phyloP scores from a whole-genome alignment of 2,113 vertebrate species.

The Amblyopsis rosae region DNA sequence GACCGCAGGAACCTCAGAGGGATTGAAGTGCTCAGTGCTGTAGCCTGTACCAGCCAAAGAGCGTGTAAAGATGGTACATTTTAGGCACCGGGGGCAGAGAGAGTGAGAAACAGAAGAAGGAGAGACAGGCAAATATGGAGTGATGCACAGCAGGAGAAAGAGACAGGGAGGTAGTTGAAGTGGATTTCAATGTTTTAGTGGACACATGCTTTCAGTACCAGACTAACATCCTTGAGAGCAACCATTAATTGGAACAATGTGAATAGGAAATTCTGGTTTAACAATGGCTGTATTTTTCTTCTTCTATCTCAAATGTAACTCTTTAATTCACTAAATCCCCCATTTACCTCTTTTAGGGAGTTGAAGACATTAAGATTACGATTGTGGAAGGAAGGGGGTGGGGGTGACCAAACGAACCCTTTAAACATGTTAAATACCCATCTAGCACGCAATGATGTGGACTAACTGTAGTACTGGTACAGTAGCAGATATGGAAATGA shows the following conservation, averaged over 20 bases:
- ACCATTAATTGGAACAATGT: conserved; percentile 74
- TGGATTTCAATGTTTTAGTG: conserved; percentile 63
- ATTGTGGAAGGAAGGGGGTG: not conserved
- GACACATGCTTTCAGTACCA: conserved; percentile 73
- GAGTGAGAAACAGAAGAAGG: conserved; percentile 4
- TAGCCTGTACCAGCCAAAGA: conserved; percentile 38
- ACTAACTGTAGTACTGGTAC: too few relatives aligned
- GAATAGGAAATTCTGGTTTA: conserved; percentile 68
- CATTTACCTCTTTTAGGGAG: not conserved
- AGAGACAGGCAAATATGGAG: not conserved
- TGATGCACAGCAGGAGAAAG: conserved; percentile 1
- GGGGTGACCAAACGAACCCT: not conserved
- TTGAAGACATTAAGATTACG: not conserved
- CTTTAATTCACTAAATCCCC: conserved; percentile 30
- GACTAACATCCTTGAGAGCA: conserved; percentile 64
- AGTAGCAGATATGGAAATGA: too few relatives aligned
- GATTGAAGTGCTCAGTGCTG: conserved; percentile 44
- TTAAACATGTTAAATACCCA: not conserved
- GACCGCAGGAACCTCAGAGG: conserved; percentile 58
- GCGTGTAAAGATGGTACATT: conserved; percentile 34
- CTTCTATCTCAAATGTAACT: conserved; percentile 28
- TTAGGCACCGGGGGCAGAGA: conserved; percentile 38
- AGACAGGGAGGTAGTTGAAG: conserved; percentile 22
- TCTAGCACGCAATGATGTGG: too few relatives aligned
- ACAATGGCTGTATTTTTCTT: conserved; percentile 60